These are phyloP conservation scores for Abramis brama DNA, from an alignment of 2,113 vertebrate genomes.

Conservation along the genomic window DNA sequence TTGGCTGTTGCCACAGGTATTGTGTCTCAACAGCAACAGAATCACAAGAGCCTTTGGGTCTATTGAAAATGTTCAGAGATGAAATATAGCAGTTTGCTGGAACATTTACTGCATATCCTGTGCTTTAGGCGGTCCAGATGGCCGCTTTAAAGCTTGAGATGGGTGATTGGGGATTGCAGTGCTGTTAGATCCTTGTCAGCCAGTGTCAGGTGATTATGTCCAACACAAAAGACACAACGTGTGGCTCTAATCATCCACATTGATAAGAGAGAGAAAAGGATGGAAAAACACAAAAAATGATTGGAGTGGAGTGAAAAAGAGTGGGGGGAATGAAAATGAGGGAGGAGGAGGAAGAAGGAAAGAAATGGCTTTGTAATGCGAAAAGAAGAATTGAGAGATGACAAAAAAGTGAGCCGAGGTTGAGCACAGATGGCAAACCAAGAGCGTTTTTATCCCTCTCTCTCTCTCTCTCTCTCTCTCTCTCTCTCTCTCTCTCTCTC, in stretches of 20 bases:
- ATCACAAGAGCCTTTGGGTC: slow-evolving; percentile 3
- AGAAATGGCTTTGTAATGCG: not conserved
- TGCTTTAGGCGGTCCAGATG: slow-evolving; percentile 7
- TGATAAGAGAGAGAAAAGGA: not conserved
- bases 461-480: not conserved
- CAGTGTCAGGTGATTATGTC: slow-evolving; percentile 23
- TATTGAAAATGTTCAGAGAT: not conserved
- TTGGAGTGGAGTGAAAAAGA: not conserved
- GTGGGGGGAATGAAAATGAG: not conserved
- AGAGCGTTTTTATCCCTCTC: not conserved
- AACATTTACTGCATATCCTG: not conserved
- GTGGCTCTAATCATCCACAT: slow-evolving; percentile 32
- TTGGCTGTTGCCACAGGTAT: not conserved
- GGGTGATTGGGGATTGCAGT: not conserved
- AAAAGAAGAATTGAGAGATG: not conserved
- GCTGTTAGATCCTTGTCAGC: not conserved
- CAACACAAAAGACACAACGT: slow-evolving; percentile 19
- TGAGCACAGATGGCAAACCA: slow-evolving; percentile 10
- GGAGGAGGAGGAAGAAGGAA: not conserved
- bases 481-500: no score
- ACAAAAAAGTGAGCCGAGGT: slow-evolving; percentile 27
- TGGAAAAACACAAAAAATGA: slow-evolving; percentile 12
- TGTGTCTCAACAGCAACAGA: not conserved
- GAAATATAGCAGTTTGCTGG: not conserved
- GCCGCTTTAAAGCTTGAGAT: not conserved